Conservation (phyloP, 1,140 invertebrate genomes). For the Lepidotrigona ventralis region DNA sequence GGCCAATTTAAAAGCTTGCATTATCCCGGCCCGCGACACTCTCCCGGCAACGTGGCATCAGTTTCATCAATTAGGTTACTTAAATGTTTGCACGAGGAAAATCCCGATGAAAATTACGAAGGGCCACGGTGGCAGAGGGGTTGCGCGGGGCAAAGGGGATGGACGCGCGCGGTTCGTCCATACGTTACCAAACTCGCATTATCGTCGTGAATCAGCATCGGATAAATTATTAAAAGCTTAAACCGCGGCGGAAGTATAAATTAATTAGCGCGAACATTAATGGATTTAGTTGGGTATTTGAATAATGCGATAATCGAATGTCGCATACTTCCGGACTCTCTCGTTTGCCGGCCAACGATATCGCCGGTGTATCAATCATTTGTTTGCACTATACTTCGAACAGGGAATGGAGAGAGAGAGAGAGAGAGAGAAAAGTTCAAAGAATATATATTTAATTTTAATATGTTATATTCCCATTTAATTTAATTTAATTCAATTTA, state of each 20-base stretch:
- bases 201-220: conserved; percentile 39
- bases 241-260: conserved; percentile 37
- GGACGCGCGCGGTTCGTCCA: background rate
- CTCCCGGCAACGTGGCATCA: background rate
- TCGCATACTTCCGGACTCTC: background rate
- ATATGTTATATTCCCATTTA: too few species aligned
- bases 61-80: conserved; percentile 49
- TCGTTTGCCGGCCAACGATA: background rate
- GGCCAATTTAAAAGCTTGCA: background rate
- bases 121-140: background rate
- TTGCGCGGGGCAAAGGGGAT: background rate
- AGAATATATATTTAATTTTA: too few species aligned
- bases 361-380: background rate
- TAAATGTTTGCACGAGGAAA: conserved; percentile 49
- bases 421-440: too few species aligned
- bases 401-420: background rate
- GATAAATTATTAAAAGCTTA: conserved; percentile 51
- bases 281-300: conserved; percentile 26
- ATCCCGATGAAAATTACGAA: conserved; percentile 41
- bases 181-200: conserved; percentile 45
- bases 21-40: conserved; percentile 9
- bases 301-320: conserved; percentile 34
- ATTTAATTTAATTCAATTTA: too few species aligned
- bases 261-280: conserved; percentile 40
- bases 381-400: background rate